phyloP scores from a whole-genome alignment of 2,797 vertebrate species.

The Lithobates pipiens region DNA sequence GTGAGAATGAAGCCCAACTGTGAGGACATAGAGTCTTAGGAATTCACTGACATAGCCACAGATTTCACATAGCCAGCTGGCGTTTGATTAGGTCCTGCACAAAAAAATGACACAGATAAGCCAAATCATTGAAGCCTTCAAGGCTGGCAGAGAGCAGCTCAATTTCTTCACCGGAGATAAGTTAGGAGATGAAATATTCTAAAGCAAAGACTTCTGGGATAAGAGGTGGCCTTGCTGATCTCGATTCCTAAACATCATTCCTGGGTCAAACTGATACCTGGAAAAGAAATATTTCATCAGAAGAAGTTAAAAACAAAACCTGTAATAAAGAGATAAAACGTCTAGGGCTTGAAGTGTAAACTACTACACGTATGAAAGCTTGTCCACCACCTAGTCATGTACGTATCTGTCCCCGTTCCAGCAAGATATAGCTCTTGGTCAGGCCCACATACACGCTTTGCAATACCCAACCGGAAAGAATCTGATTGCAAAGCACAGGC shows the following conservation, averaged over 20 bases:
- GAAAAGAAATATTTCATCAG: not conserved
- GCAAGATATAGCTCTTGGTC: too few species aligned
- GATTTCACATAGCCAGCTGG: constrained; percentile 72
- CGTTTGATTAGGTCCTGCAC: constrained; percentile 66
- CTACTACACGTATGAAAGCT: too few species aligned
- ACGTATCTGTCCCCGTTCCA: too few species aligned
- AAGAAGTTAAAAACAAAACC: not conserved
- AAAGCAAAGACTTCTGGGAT: constrained; percentile 69
- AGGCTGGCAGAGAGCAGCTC: constrained; percentile 67
- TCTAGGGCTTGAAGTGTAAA: too few species aligned
- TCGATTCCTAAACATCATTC: constrained; percentile 85
- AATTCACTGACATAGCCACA: constrained; percentile 67
- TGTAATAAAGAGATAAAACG: not conserved
- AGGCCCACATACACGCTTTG: too few species aligned
- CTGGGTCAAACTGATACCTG: constrained; percentile 90
- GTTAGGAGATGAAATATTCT: constrained; percentile 54
- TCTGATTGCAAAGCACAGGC: too few species aligned
- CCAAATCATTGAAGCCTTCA: constrained; percentile 68
- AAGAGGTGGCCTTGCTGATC: constrained; percentile 75
- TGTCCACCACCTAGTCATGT: too few species aligned
- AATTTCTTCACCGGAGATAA: constrained; percentile 65
- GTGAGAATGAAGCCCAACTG: constrained; percentile 21
- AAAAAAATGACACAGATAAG: constrained; percentile 64
- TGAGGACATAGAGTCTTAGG: constrained; percentile 61
- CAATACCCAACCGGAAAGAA: too few species aligned